Conservation (phyloP, 2,113 vertebrate genomes). For the Rhinoptilus africanus region DNA sequence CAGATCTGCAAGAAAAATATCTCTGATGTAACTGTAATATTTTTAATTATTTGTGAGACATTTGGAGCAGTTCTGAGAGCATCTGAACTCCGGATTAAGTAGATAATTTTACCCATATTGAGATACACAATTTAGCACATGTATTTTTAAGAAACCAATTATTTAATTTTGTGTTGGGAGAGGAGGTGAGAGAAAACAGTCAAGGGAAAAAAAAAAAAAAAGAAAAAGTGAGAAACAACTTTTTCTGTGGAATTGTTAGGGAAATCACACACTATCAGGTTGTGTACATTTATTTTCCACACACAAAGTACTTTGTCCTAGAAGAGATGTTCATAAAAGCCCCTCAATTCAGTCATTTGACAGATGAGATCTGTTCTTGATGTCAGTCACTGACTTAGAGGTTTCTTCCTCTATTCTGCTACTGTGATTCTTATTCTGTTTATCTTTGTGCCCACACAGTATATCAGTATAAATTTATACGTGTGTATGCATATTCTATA, state of each 20-base stretch:
- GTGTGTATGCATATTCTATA: constrained; percentile 14
- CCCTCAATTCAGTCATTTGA: constrained; percentile 14
- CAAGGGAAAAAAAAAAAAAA: not conserved
- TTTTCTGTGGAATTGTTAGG: not conserved
- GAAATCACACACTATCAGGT: not conserved
- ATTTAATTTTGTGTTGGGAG: not conserved
- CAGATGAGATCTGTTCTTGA: constrained; percentile 48
- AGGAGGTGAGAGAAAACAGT: not conserved
- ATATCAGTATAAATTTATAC: constrained; percentile 42
- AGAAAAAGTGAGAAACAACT: not conserved
- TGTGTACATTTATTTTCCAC: not conserved
- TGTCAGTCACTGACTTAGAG: constrained; percentile 27
- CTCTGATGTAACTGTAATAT: not conserved
- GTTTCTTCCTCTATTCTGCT: not conserved
- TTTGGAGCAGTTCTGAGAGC: not conserved
- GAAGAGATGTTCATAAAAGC: constrained; percentile 2
- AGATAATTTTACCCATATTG: not conserved
- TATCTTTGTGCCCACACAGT: constrained; percentile 31
- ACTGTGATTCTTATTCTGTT: not conserved
- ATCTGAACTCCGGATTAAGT: not conserved
- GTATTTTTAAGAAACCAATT: not conserved
- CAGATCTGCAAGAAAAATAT: not conserved
- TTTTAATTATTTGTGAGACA: not conserved
- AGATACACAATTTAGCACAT: not conserved
- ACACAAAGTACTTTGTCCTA: not conserved